Evolutionary conservation across 2,797 vertebrate genomes (phyloP).

Genomic region (Channallabes apus): DNA sequence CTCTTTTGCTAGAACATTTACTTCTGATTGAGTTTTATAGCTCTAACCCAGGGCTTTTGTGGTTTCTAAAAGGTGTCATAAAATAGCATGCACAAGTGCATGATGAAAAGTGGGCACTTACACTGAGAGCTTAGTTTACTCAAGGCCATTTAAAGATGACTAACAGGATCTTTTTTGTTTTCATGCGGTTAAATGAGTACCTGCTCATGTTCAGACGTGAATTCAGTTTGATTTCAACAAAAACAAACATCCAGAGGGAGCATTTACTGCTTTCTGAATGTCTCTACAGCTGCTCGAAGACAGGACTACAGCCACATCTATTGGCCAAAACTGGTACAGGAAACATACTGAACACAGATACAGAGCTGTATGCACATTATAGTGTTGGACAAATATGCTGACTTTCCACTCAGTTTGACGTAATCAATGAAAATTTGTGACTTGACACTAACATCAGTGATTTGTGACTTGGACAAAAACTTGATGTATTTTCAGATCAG

Average conservation of each 20-base stretch:
- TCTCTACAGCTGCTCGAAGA: background rate
- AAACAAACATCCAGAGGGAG: background rate
- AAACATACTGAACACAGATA: background rate
- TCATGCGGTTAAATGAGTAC: background rate
- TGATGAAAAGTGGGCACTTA: background rate
- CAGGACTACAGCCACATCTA: conserved; percentile 20
- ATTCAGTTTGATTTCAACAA: background rate
- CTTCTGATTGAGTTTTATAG: conserved; percentile 3
- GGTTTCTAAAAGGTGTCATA: background rate
- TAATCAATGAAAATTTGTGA: background rate
- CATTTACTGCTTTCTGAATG: background rate
- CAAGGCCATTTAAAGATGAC: conserved; percentile 1
- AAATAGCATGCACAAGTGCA: background rate
- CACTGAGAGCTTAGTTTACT: background rate
- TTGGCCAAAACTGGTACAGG: background rate
- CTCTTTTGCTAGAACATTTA: background rate
- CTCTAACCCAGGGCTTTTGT: background rate
- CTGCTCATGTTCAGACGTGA: conserved; percentile 8
- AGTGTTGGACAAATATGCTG: background rate
- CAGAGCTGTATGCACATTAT: background rate
- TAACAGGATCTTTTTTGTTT: conserved; percentile 8
- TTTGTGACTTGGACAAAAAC: background rate
- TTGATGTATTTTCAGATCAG: background rate
- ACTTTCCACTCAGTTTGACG: background rate
- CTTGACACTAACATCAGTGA: background rate